Percentiles rank a stretch among this genome's conserved stretches.
Conservation (phyloP, 1,140 invertebrate genomes). For the Temnothorax nylanderi region DNA sequence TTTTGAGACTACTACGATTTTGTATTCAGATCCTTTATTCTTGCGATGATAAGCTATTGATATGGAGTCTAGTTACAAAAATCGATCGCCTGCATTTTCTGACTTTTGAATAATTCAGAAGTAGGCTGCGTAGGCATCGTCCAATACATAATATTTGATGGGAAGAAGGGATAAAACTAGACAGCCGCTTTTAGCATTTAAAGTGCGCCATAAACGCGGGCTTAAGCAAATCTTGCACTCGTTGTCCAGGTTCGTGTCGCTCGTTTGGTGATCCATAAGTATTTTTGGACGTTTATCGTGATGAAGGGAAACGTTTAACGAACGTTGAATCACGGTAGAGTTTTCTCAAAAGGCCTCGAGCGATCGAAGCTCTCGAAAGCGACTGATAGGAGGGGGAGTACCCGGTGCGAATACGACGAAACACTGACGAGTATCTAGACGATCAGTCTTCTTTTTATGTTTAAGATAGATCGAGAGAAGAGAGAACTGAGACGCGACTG, state of each 20-base stretch:
- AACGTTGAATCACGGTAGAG: constrained; percentile 31
- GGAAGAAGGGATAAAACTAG: background rate
- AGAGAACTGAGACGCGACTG: constrained; percentile 60
- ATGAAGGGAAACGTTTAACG: constrained; percentile 68
- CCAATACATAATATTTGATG: background rate
- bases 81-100: constrained; percentile 6
- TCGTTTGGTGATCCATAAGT: constrained; percentile 59
- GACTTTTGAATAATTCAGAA: constrained; percentile 19
- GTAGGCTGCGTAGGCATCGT: background rate
- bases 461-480: constrained; percentile 56
- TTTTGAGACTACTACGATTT: constrained; percentile 5
- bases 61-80: background rate
- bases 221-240: background rate
- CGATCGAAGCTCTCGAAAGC: constrained; percentile 2
- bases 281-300: constrained; percentile 76
- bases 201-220: constrained; percentile 20
- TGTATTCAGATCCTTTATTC: background rate
- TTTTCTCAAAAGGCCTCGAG: background rate
- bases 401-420: constrained; percentile 55
- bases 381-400: constrained; percentile 42
- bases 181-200: constrained; percentile 4
- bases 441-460: constrained; percentile 78
- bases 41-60: background rate
- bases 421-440: constrained; percentile 72
- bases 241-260: background rate